phyloP scores from a whole-genome alignment of 2,797 vertebrate species.

The Diplodus puntazzo region DNA sequence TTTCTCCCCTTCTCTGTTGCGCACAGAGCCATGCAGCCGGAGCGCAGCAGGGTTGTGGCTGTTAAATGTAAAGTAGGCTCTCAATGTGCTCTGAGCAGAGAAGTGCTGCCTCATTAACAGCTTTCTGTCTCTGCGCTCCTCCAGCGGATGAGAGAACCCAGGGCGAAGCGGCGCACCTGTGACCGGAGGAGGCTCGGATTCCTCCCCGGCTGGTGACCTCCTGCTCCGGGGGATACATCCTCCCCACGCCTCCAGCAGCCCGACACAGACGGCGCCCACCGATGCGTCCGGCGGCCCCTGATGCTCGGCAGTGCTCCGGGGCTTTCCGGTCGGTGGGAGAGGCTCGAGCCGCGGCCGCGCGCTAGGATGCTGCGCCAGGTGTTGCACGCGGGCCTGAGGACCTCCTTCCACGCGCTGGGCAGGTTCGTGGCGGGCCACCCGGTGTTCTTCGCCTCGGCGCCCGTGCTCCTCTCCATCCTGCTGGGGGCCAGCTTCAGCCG shows the following conservation, averaged over 20 bases:
- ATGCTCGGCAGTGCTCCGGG: conserved; percentile 86
- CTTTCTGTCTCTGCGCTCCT: conserved; percentile 24
- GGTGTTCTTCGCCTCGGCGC: conserved; percentile 97
- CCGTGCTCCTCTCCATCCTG: conserved; percentile 95
- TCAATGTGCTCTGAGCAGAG: conserved; percentile 29
- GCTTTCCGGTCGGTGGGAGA: conserved; percentile 88
- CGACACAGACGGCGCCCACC: conserved; percentile 62
- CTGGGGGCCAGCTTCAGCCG: conserved; percentile 98
- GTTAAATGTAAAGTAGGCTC: conserved; percentile 24
- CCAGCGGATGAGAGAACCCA: conserved; percentile 61
- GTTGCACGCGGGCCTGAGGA: conserved; percentile 95
- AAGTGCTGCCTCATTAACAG: conserved; percentile 25
- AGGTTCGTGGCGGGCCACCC: conserved; percentile 97
- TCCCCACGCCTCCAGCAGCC: conserved; percentile 30
- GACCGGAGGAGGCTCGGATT: conserved; percentile 56
- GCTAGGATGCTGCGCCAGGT: conserved; percentile 99
- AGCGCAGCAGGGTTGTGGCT: conserved; percentile 30
- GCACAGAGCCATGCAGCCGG: conserved; percentile 50
- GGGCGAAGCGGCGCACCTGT: conserved; percentile 35
- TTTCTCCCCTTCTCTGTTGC: conserved; percentile 30
- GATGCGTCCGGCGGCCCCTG: conserved; percentile 86
- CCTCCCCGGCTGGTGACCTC: conserved; percentile 60
- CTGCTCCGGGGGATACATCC: conserved; percentile 50
- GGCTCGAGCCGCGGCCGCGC: conserved; percentile 90
- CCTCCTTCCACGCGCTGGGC: conserved; percentile 93